Conservation (phyloP, 2,113 vertebrate species). For the Tenebrosternarchus preto region DNA sequence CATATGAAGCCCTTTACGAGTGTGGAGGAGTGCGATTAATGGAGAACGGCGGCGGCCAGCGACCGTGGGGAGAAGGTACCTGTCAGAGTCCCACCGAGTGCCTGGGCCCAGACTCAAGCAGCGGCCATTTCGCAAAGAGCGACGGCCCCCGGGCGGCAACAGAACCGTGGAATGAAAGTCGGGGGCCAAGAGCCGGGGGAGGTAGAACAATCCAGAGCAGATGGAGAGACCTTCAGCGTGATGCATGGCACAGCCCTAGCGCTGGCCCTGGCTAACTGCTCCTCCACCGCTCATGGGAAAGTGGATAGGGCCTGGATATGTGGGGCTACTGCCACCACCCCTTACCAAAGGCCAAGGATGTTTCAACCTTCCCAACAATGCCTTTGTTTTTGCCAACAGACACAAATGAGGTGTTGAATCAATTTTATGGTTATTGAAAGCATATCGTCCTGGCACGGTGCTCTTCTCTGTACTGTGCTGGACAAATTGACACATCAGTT, state of each 20-base stretch:
- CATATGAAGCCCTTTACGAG: constrained; percentile 41
- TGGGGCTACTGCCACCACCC: background rate
- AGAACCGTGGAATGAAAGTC: constrained; percentile 27
- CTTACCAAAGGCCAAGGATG: background rate
- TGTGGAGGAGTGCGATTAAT: constrained; percentile 37
- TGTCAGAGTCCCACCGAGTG: constrained; percentile 35
- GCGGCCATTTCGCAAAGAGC: constrained; percentile 6
- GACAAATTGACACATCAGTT: too few species aligned
- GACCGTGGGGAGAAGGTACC: constrained; percentile 40
- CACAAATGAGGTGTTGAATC: background rate
- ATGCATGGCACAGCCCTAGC: constrained; percentile 13
- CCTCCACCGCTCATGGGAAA: constrained; percentile 1
- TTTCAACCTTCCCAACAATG: background rate
- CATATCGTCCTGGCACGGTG: background rate
- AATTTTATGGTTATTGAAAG: constrained; percentile 1
- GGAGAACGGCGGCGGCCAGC: constrained; percentile 20
- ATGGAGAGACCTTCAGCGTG: constrained; percentile 4
- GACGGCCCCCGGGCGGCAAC: constrained; percentile 7
- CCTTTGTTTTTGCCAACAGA: background rate
- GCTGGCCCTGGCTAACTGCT: background rate
- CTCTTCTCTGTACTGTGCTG: too few species aligned
- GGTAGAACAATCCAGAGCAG: constrained; percentile 7
- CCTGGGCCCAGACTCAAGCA: too few species aligned
- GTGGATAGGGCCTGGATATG: constrained; percentile 9
- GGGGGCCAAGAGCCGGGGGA: background rate